Conservation (phyloP, 2,797 vertebrate genomes). For the Oreortyx pictus region DNA sequence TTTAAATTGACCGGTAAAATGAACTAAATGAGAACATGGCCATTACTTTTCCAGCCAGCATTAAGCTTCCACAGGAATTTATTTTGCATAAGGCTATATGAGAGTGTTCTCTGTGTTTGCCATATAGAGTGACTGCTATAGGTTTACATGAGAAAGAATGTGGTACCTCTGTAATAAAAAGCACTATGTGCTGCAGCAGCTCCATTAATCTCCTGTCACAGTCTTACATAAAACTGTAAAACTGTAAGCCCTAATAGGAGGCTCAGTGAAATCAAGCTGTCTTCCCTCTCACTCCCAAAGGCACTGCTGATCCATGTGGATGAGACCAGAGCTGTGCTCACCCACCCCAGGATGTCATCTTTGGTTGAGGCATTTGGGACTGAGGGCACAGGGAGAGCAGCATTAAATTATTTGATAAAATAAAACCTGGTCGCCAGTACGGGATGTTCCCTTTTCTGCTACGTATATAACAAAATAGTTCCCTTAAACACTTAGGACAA, state of each 20-base stretch:
- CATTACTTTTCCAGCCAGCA: neutral
- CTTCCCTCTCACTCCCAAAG: neutral
- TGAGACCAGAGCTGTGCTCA: neutral
- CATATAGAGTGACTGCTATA: neutral
- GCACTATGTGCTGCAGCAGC: neutral
- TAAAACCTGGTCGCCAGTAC: neutral
- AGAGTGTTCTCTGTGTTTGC: neutral
- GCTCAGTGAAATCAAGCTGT: neutral
- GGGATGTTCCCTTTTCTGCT: fast-evolving
- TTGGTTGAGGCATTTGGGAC: fast-evolving
- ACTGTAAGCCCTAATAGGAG: neutral
- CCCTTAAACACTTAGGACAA: neutral
- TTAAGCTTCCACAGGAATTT: neutral
- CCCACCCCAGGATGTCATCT: fast-evolving
- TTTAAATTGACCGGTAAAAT: neutral
- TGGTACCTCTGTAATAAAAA: neutral
- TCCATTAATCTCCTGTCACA: neutral
- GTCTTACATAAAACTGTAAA: neutral
- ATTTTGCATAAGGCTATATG: neutral
- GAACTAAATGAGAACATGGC: fast-evolving
- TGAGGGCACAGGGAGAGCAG: neutral
- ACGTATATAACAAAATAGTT: neutral
- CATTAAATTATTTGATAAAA: fast-evolving
- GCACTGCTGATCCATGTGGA: neutral
- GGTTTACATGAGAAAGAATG: neutral